These are phyloP conservation scores for Diplazon laetatorius DNA, from an alignment of 2,888 invertebrate genomes.

Conservation along the genomic window DNA sequence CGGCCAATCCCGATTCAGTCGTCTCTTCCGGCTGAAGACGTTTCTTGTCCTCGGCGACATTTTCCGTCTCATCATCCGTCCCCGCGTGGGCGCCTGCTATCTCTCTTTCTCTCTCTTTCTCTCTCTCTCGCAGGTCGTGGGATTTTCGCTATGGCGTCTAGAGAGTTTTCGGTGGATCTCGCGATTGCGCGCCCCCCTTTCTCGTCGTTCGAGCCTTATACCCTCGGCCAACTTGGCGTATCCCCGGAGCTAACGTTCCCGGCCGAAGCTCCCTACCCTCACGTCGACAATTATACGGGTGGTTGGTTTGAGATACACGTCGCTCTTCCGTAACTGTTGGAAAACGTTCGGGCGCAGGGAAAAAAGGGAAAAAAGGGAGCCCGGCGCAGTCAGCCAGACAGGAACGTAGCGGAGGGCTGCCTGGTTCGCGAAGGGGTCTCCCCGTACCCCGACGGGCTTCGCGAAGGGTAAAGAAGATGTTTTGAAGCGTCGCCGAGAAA, in stretches of 20 bases:
- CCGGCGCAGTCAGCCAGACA: slow-evolving; percentile 48
- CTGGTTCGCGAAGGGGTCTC: slow-evolving; percentile 47
- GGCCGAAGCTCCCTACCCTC: slow-evolving; percentile 51
- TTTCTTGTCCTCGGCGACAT: slow-evolving; percentile 55
- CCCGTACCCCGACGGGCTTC: slow-evolving; percentile 27
- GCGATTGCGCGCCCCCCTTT: slow-evolving; percentile 28
- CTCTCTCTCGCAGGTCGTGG: slow-evolving; percentile 56
- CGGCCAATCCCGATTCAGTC: slow-evolving; percentile 59
- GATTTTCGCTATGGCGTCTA: slow-evolving; percentile 60
- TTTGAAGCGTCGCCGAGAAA: slow-evolving; percentile 58
- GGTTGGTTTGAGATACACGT: slow-evolving; percentile 80
- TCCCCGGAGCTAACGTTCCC: not conserved
- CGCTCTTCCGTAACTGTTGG: slow-evolving; percentile 80
- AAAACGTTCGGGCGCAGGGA: too few species aligned
- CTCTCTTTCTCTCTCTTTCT: not conserved
- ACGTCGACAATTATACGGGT: slow-evolving; percentile 80
- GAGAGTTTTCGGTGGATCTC: slow-evolving; percentile 19
- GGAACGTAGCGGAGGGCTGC: slow-evolving; percentile 29
- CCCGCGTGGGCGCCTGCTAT: too few species aligned
- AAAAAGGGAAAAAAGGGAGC: slow-evolving; percentile 69
- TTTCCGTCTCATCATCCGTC: too few species aligned
- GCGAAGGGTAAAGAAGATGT: slow-evolving; percentile 46
- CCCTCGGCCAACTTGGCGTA: slow-evolving; percentile 31
- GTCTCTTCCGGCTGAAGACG: slow-evolving; percentile 42
- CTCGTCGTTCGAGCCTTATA: slow-evolving; percentile 15